Evolutionary conservation across 1,140 invertebrate species (phyloP).

Genomic region (Tigriopus japonicus): DNA sequence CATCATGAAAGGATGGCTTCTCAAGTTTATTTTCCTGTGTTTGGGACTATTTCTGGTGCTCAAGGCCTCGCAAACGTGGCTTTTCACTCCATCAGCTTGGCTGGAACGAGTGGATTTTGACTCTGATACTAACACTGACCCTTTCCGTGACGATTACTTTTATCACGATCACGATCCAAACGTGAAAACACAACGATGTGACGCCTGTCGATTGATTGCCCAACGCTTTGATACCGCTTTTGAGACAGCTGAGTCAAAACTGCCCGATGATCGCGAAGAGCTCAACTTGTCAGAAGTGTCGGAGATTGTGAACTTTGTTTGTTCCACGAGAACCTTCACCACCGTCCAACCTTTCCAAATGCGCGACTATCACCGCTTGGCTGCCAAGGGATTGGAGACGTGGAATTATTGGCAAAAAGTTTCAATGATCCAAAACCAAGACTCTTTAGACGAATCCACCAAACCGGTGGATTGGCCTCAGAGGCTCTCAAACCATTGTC

Average conservation of each 20-base stretch:
- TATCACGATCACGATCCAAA: not conserved
- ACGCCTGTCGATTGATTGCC: not conserved
- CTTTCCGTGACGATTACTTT: too few relatives aligned
- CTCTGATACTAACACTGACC: too few relatives aligned
- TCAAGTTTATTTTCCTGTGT: constrained; percentile 1
- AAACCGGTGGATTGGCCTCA: not conserved
- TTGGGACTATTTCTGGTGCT: not conserved
- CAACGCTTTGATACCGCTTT: not conserved
- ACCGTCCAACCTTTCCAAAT: too few relatives aligned
- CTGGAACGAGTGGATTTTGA: too few relatives aligned
- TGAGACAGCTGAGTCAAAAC: not conserved
- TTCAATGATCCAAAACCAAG: too few relatives aligned
- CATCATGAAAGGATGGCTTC: not conserved
- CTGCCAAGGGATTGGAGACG: not conserved
- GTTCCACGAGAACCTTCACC: not conserved
- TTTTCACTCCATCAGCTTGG: too few relatives aligned
- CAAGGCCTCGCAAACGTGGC: too few relatives aligned
- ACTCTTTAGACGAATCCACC: too few relatives aligned
- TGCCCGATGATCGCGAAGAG: not conserved
- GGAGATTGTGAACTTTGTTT: not conserved
- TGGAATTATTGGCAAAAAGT: not conserved
- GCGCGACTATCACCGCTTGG: too few relatives aligned
- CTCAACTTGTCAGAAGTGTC: not conserved
- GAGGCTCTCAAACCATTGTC: not conserved
- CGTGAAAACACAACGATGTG: constrained; percentile 5